These are phyloP conservation scores for Camponotus vicinus DNA, from an alignment of 1,140 invertebrate species.

Conservation along the genomic window DNA sequence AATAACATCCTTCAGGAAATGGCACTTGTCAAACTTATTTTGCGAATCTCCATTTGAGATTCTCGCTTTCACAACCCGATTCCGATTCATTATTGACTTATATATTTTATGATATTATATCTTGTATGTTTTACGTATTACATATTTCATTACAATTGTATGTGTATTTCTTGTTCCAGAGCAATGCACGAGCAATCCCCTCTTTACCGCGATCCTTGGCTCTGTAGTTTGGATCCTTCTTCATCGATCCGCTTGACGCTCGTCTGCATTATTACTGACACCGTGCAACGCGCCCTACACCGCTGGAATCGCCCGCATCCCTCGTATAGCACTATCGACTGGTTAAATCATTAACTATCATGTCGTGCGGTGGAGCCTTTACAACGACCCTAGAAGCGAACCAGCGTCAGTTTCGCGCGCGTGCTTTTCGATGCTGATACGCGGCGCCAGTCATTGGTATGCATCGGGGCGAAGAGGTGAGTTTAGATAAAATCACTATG, in stretches of 20 bases:
- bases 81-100: neutral
- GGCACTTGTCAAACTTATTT: neutral
- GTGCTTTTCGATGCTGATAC: slow-evolving; percentile 34
- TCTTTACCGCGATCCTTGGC: neutral
- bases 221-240: neutral
- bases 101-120: neutral
- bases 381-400: slow-evolving; percentile 32
- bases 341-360: slow-evolving; percentile 72
- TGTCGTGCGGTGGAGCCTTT: slow-evolving; percentile 45
- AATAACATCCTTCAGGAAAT: neutral
- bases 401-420: slow-evolving; percentile 47
- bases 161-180: neutral
- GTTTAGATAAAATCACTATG: slow-evolving; percentile 67
- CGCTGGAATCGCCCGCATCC: slow-evolving; percentile 61
- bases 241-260: neutral
- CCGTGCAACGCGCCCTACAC: slow-evolving; percentile 33
- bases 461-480: slow-evolving; percentile 27
- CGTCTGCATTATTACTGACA: slow-evolving; percentile 76
- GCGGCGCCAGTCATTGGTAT: slow-evolving; percentile 44
- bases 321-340: slow-evolving; percentile 32
- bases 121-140: neutral
- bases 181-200: neutral
- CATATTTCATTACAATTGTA: neutral
- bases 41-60: no score
- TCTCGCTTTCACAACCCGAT: no score